Evolutionary conservation across 2,888 invertebrate species (phyloP), one percentile per base, ranked within the genome.

Genomic region (Meteorus cinctellus): DNA sequence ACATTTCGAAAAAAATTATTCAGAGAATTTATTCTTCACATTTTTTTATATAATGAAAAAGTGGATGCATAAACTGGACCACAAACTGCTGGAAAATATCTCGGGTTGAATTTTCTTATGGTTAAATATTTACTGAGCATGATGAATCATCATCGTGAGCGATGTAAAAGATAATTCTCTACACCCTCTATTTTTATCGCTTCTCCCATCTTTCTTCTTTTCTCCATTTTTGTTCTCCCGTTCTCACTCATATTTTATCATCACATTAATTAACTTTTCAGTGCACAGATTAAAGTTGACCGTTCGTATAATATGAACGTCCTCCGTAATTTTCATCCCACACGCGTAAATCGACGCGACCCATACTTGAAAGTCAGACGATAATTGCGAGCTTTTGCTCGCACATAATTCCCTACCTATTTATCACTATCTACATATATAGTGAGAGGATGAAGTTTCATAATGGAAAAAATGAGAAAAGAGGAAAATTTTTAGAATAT

Each of bases 261-360:
- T 55, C 55, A 34, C 34, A 70, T 70, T 70, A 71, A 71, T 75
- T 48, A 62, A 65, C 63, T 69, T 75, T 60, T 29, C 59, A 45
- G 48, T 29, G 34, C 14, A 34, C 24, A 34, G 24, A 34, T 72
- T 59, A 34, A 16, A 72, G 19, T 62, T 51, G 70, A 70, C 62
- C 74, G 68, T 69, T 77, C 78, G 77, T 81, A 79, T 80, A 48
- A 48, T n/a, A 78, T 60, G 70, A 60, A 78, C 73, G 78, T 66
- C 74, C 36, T 76, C 77, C 78, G 66, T 81, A 79, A 80, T 79
- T 81, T 69, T 66, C 59, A 19, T 72, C 69, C 66, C 48, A 67
- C 48, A 67, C 45, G 65, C 24, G 27, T 36, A n/a, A 72, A 76
- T 72, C 51, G 67, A 72, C 62, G 76, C 67, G 4, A 5, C n/a